Evolutionary conservation across 1,140 invertebrate species (phyloP).

Genomic region (Odontomachus brunneus): DNA sequence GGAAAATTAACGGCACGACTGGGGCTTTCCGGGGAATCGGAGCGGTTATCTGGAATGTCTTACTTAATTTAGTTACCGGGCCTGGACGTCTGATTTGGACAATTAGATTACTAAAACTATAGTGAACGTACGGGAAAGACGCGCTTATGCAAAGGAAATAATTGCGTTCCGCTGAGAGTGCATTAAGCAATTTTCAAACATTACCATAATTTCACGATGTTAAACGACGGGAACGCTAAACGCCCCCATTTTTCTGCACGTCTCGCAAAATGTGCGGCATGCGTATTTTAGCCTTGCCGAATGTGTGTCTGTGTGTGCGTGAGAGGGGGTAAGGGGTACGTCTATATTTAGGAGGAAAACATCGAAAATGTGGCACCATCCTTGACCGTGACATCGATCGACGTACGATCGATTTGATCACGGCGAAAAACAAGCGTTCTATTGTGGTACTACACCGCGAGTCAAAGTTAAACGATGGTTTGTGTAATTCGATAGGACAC

Average conservation of each 20-base stretch:
- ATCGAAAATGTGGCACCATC: constrained; percentile 8
- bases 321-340: too few species aligned
- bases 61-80: constrained; percentile 14
- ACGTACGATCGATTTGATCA: constrained; percentile 14
- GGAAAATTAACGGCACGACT: constrained; percentile 28
- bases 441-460: constrained; percentile 40
- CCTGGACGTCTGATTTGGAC: not conserved
- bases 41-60: not conserved
- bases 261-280: not conserved
- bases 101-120: constrained; percentile 1
- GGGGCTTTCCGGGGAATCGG: not conserved
- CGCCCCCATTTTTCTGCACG: not conserved
- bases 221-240: too few species aligned
- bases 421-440: constrained; percentile 13
- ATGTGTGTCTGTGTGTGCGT: too few species aligned
- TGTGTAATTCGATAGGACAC: constrained; percentile 21
- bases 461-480: constrained; percentile 21
- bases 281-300: too few species aligned
- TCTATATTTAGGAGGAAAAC: constrained; percentile 7
- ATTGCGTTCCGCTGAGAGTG: not conserved
- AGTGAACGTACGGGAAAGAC: not conserved
- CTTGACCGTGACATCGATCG: constrained; percentile 55
- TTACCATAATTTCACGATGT: not conserved
- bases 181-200: not conserved
- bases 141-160: not conserved